Evolutionary conservation across 2,888 invertebrate species (phyloP), one percentile per base, ranked within the genome.

Genomic region (Morpho achilles): DNA sequence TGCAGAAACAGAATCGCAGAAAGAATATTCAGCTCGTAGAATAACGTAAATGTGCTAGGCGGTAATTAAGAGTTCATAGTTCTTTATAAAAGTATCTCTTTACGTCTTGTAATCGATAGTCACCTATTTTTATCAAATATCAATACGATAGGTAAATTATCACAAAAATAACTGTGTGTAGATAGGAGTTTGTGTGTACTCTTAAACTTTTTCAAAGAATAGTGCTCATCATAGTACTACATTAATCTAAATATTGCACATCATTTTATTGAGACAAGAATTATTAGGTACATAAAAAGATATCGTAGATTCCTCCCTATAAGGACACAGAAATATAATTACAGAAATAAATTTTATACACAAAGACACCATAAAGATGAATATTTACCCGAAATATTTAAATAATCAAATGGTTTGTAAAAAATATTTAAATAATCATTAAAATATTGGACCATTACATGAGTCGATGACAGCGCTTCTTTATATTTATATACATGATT

Each of bases 81-180:
- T 2, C 3, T 32, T 32, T 32, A 32, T 32, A 32, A 32, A 5
- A 32, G 32, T 32, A 32, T 5, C 32, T 32, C 4, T 32, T 32
- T 32, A 32, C 3, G 32, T 32, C 3, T 5, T 32, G 32, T 32
- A 32, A 32, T 32, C 32, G 5, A 32, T 32, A 2, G 32, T 32
- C 32, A 32, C 32, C 32, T 59, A 50, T 59, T 45, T 16, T 51
- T 50, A 22, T 57, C 47, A 53, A 50, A 53, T 9, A 48, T 51
- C 52, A 47, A 47, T 53, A 53, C 45, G 45, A 44, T 53, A 47
- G 45, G 41, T 53, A 23, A 22, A 53, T 50, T 45, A 50, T 55
- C 51, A 53, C 53, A 60, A 63, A 61, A 63, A 61, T 56, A 61
- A 59, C 48, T 51, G 41, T 53, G 58, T 63, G 60, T 63, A 61